Base-by-base conservation (phyloP, 2,797 vertebrate species). In the Salmo trutta region DNA sequence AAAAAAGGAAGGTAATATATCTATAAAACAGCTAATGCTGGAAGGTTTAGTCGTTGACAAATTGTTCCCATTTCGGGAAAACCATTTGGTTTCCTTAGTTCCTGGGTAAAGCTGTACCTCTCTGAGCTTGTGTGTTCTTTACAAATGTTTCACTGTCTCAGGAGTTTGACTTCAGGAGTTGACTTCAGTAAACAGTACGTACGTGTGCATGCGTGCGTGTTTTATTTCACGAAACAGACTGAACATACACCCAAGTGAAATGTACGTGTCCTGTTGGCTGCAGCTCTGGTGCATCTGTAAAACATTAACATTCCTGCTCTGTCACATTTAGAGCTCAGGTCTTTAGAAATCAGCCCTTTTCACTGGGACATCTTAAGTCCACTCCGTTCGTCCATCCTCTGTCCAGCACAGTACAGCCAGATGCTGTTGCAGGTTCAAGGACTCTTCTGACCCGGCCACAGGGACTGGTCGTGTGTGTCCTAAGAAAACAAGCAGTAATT, bases 271-370 rank as follows among this genome's bases (percentile, higher is more conserved):
- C 75, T 65, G 75, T 74, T 62, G 62, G 74, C 79, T 69, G 73
- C 67, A 78, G 75, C 82, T 78, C 53, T 47, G 71, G 53, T 81
- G 81, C 77, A 82, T 84, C 86, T 85, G 84, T 77, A 74, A 71
- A 62, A 77, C 86, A 85, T 87, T 85, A 87, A 87, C 83, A 87
- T 85, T 85, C 84, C 79, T 84, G 70, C 77, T 76, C 79, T 81
- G 80, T 84, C 82, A 75, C 76, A 83, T 84, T 83, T 80, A 78
- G 76, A 82, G 70, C 85, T 75, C 77, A 75, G 41, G 41, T 47
- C 41, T 47, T 47, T 47, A 47, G 75, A 78, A 77, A 83, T 82
- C 86, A 81, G 76, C 76, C 71, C 80, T 75, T 85, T 81, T 86
- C 78, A 80, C 83, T 76, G 59, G 77, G 80, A 82, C 78, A 64